A percentile compares a stretch with the other conserved stretches of the same genome.
Conservation (phyloP, 2,888 invertebrate genomes). For the Megaustenia siamemsis region DNA sequence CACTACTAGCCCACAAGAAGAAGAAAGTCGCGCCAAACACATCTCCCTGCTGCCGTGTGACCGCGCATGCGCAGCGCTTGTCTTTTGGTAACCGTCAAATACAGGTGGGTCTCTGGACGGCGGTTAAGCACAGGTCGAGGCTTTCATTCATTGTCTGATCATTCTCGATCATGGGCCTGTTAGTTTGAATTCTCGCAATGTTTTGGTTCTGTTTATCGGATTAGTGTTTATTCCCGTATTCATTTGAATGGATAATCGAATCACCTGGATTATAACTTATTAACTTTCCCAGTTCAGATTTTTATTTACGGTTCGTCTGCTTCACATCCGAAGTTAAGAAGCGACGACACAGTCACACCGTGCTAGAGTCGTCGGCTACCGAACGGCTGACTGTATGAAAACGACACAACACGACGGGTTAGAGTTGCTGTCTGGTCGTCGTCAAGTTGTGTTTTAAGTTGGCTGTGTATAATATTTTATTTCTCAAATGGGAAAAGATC, state of each 20-base stretch:
- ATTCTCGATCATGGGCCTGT: not conserved
- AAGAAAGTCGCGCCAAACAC: slow-evolving; percentile 4
- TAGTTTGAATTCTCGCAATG: not conserved
- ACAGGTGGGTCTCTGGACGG: slow-evolving; percentile 28
- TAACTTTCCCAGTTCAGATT: not conserved
- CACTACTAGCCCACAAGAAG: too few species aligned
- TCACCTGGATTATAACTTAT: not conserved
- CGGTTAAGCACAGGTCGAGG: not conserved
- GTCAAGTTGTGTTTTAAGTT: not conserved
- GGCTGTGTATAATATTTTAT: not conserved
- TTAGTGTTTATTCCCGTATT: not conserved
- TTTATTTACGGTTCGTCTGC: not conserved
- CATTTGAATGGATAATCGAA: slow-evolving; percentile 15
- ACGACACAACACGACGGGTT: not conserved
- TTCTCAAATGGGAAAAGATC: slow-evolving; percentile 51
- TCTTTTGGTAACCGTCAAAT: not conserved
- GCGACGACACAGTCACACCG: not conserved
- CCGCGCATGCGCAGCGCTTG: slow-evolving; percentile 6
- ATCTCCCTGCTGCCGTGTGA: not conserved
- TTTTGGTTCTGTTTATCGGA: not conserved
- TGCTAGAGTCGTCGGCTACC: not conserved
- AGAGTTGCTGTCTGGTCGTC: not conserved
- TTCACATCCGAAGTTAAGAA: too few species aligned
- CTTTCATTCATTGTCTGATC: not conserved
- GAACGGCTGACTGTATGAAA: not conserved